Base-by-base conservation (phyloP, 2,113 vertebrate genomes). In the Pardalotus punctatus region DNA sequence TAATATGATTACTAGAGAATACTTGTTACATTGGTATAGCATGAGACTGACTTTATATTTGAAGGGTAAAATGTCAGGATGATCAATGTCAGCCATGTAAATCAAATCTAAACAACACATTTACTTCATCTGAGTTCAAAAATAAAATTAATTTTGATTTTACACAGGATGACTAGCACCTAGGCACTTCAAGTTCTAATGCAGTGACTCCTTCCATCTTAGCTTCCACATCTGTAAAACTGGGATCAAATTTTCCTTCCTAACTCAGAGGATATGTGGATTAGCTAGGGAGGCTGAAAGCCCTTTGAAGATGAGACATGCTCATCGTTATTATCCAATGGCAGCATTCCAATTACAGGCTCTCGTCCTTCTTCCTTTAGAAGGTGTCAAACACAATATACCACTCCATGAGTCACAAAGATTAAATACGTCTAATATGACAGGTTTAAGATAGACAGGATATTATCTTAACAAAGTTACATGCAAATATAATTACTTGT, bases 401-500 rank as follows among this genome's bases (percentile, higher is more conserved):
- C 22, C 11, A 0, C 69, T 86, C 90, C 88, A 96, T 88, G 93
- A 3, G 1, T 96, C 93, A 93, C 74, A 48, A 81, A 96, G 90
- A 96, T 95, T 94, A 95, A 96, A 78, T 71, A 53, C 27, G 88
- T 94, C 93, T 95, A 86, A 90, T 86, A 42, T 56, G 92, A 94
- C 94, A 96, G 90, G 28, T 86, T 90, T 86, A 90, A 92, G 94
- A 96, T 86, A 88, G 96, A 88, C 94, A 96, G 93, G 80, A 86
- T 88, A 96, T 94, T 94, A 94, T 53, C 80, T 88, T 95, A 96
- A 96, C 48, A 7, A 94, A 91, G 88, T 93, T 94, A 96, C 90
- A 95, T 78, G 85, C 88, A 95, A 95, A 94, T 95, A 86, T 57
- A 97, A 97, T 97, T 96, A 90, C 86, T 88, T 88, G 57, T 96